Conservation (phyloP, 1,140 invertebrate species). For the Bombus cullumanus region DNA sequence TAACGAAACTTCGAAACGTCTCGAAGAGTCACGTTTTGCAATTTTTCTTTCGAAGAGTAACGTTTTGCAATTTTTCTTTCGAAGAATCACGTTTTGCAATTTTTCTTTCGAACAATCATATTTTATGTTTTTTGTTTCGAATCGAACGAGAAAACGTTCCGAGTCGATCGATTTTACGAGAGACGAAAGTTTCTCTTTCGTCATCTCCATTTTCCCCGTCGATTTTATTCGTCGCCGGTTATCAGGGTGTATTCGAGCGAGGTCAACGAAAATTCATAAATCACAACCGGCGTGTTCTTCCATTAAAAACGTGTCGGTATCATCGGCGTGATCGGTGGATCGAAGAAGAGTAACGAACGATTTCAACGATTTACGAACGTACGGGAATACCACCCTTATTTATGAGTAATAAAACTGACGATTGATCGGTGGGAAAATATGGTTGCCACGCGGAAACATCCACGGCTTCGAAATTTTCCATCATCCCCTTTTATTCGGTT, state of each 20-base stretch:
- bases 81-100: too few species aligned
- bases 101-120: neutral
- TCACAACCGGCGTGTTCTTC: conserved; percentile 11
- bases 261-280: conserved; percentile 44
- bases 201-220: neutral
- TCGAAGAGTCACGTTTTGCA: too few species aligned
- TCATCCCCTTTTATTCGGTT: neutral
- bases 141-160: neutral
- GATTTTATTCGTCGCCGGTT: conserved; percentile 24
- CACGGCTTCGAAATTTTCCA: neutral
- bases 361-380: neutral
- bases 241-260: neutral
- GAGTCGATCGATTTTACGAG: neutral
- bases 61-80: neutral
- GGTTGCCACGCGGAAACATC: conserved; percentile 11
- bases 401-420: conserved; percentile 16
- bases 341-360: conserved; percentile 15
- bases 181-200: neutral
- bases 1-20: too few species aligned
- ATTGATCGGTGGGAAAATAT: conserved; percentile 19
- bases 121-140: neutral
- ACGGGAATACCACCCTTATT: neutral
- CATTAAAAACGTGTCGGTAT: neutral
- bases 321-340: conserved; percentile 8
- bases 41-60: neutral